Conservation (phyloP, 2,797 vertebrate genomes). For the Platalea minor region DNA sequence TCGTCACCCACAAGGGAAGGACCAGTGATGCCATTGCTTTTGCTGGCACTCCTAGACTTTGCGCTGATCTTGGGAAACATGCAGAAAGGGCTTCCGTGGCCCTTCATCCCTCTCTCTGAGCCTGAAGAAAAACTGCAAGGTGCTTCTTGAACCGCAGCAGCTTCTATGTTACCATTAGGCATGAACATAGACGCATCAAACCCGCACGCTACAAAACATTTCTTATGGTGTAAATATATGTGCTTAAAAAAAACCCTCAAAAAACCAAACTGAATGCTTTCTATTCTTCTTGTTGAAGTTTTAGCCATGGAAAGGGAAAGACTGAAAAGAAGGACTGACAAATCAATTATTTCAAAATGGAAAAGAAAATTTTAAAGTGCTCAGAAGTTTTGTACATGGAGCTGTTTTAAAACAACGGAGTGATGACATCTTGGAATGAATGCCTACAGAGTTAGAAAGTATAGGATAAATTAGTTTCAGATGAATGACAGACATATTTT, state of each 20-base stretch:
- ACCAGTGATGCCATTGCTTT: background rate
- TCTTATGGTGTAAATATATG: background rate
- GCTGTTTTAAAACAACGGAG: slow-evolving; percentile 24
- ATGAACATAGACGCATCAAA: background rate
- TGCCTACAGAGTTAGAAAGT: background rate
- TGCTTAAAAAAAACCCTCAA: background rate
- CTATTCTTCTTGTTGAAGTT: background rate
- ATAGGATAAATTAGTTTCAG: slow-evolving; percentile 18
- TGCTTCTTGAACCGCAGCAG: background rate
- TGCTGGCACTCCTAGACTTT: background rate
- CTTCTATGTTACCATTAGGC: background rate
- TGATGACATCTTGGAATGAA: slow-evolving; percentile 31
- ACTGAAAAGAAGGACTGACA: background rate
- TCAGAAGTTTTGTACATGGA: background rate
- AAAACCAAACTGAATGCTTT: background rate
- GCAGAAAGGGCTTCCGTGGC: accelerated
- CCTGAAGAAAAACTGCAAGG: background rate
- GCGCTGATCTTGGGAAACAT: too few relatives aligned
- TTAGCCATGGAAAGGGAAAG: background rate
- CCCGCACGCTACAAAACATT: background rate
- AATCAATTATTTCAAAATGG: background rate
- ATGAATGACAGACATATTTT: background rate
- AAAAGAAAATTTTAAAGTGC: background rate
- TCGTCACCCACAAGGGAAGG: background rate
- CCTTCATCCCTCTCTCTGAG: background rate